phyloP scores from a whole-genome alignment of 2,113 vertebrate species.

The Actinemys pallida region DNA sequence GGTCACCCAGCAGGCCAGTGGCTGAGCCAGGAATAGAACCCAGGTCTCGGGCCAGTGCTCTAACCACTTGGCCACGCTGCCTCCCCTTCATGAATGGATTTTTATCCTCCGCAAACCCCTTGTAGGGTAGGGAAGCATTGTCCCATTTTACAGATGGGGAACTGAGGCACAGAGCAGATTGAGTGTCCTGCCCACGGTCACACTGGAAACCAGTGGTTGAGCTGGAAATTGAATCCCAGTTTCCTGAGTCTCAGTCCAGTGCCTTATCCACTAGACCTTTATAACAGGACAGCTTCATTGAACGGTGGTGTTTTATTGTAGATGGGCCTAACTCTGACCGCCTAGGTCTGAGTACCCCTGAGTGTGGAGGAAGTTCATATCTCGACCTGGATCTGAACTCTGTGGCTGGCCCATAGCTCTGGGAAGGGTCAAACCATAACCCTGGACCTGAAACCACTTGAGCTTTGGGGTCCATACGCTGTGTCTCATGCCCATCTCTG shows the following conservation, averaged over 20 bases:
- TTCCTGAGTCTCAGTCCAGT: neutral
- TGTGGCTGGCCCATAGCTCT: neutral
- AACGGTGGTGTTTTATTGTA: neutral
- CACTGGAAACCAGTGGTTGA: neutral
- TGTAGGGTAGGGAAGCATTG: neutral
- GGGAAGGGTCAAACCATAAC: neutral
- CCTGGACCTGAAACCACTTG: neutral
- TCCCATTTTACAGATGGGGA: neutral
- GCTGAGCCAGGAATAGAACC: neutral
- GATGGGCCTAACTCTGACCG: neutral
- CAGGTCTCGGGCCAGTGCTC: neutral
- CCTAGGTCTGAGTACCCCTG: neutral
- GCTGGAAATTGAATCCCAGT: neutral
- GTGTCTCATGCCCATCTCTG: neutral
- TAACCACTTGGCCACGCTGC: neutral
- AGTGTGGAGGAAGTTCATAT: neutral
- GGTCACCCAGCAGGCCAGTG: neutral
- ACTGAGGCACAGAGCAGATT: neutral
- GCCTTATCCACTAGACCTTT: neutral
- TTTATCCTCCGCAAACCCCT: neutral
- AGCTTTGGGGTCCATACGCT: neutral
- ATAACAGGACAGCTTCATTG: neutral
- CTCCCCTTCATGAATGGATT: neutral
- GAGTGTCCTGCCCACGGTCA: fast-evolving
- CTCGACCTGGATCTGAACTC: neutral